Base-by-base conservation (phyloP, 2,888 invertebrate genomes). In the Drosophila antonietae region DNA sequence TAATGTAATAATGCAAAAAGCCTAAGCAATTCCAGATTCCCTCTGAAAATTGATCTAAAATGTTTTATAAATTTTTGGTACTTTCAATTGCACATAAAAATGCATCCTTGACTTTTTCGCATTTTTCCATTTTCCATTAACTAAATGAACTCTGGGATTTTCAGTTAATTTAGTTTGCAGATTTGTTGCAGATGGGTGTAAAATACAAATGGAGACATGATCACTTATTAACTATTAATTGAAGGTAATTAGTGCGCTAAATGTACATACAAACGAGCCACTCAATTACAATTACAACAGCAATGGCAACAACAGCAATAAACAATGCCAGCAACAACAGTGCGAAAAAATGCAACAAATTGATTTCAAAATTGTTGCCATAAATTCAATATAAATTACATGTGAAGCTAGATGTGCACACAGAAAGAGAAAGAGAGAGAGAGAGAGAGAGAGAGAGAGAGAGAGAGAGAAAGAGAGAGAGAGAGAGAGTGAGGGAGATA, bases 281-380 rank as follows among this genome's bases (percentile, higher is more conserved):
- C 55, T 53, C 57, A 69, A 62, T 49, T 46, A 46, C 57, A 67
- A 58, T 49, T 46, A 46, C 57, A 67, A 58, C 63, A 71, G 4
- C 23, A 23, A 23, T 23, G 23, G 43, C 57, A 67, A 58, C 63
- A 71, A 57, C 39, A 52, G 33, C 60, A 60, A 31, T 23, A 10
- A 55, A 60, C 46, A 39, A 43, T 52, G 52, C 20, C 63, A 58
- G 14, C 60, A 37, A 12, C 35, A 43, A 49, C 33, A 66, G 52
- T 53, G 63, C 37, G 37, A 37, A 52, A 67, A 69, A 79, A 66
- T 68, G 73, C 77, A 79, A 76, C 71, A 81, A 81, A 75, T 75
- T 80, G 74, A 80, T 85, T 85, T 87, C 78, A 81, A 87, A 87
- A 85, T 83, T 83, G 56, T 72, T 72, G 72, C 63, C 73, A 73